Conservation (phyloP, 2,888 invertebrate genomes). For the Hoplodrina blanda region DNA sequence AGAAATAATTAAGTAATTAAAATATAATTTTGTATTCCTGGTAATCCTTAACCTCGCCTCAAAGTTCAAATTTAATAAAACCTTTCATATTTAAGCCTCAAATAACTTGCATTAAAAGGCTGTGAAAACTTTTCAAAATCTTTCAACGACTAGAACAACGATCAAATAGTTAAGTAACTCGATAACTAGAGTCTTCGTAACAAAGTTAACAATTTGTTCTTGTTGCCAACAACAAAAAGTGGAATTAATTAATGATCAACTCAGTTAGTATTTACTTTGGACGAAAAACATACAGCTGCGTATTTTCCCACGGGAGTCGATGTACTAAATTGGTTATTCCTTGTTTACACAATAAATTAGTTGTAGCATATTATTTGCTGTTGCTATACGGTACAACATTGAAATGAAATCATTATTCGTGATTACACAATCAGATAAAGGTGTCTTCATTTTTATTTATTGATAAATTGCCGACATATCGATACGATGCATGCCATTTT, state of each 20-base stretch:
- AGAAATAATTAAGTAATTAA: slow-evolving; percentile 40
- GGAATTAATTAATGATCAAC: slow-evolving; percentile 59
- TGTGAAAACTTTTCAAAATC: slow-evolving; percentile 42
- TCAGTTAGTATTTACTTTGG: slow-evolving; percentile 53
- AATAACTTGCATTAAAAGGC: slow-evolving; percentile 34
- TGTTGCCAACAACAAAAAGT: slow-evolving; percentile 60
- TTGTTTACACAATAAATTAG: slow-evolving; percentile 49
- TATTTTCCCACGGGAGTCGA: slow-evolving; percentile 46
- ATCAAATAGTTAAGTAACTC: slow-evolving; percentile 61
- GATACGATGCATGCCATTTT: neutral
- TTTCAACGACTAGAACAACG: slow-evolving; percentile 52
- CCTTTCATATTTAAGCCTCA: slow-evolving; percentile 31
- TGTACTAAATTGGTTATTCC: slow-evolving; percentile 49
- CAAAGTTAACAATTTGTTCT: slow-evolving; percentile 57
- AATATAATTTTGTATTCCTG: slow-evolving; percentile 36
- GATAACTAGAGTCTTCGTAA: slow-evolving; percentile 51
- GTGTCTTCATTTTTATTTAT: neutral
- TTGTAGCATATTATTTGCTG: slow-evolving; percentile 25
- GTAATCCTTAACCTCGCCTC: slow-evolving; percentile 24
- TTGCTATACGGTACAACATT: slow-evolving; percentile 6
- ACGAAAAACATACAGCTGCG: slow-evolving; percentile 57
- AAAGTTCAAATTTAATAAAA: slow-evolving; percentile 26
- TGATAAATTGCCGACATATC: slow-evolving; percentile 5
- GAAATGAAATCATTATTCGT: slow-evolving; percentile 1
- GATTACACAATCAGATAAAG: slow-evolving; percentile 13